phyloP scores from a whole-genome alignment of 2,113 vertebrate species.

The Scatophagus argus region DNA sequence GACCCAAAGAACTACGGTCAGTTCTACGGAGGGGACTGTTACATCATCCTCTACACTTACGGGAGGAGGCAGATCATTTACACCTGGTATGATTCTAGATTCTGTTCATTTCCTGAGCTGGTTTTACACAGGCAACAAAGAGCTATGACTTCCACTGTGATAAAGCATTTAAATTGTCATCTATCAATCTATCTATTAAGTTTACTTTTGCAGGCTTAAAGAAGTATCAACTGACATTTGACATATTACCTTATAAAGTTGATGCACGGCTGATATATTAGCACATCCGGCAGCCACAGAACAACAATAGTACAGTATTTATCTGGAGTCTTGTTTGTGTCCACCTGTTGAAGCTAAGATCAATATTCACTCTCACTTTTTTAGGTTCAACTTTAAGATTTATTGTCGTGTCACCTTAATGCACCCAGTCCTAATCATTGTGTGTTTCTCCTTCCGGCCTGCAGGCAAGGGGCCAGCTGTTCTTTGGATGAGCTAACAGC shows the following conservation, averaged over 20 bases:
- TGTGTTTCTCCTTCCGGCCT: constrained; percentile 2
- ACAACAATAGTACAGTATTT: not conserved
- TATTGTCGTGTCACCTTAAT: not conserved
- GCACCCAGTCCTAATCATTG: not conserved
- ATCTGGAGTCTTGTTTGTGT: not conserved
- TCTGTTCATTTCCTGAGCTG: not conserved
- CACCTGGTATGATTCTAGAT: constrained; percentile 85
- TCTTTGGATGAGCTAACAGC: constrained; percentile 90
- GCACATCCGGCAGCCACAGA: too few relatives aligned
- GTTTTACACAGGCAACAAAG: not conserved
- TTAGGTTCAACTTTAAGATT: too few relatives aligned
- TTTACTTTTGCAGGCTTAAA: too few relatives aligned
- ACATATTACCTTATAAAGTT: not conserved
- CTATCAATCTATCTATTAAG: too few relatives aligned
- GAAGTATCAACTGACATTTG: too few relatives aligned
- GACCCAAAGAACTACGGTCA: constrained; percentile 84
- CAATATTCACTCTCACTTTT: not conserved
- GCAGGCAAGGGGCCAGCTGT: constrained; percentile 90
- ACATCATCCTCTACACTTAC: constrained; percentile 94
- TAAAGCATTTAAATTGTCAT: not conserved
- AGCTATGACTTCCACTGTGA: constrained; percentile 4
- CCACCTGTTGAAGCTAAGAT: not conserved
- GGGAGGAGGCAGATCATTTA: constrained; percentile 90
- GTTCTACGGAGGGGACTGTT: constrained; percentile 94
- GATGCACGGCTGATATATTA: not conserved